These are phyloP conservation scores for Merluccius polli DNA, from an alignment of 2,797 vertebrate genomes.

Conservation along the genomic window DNA sequence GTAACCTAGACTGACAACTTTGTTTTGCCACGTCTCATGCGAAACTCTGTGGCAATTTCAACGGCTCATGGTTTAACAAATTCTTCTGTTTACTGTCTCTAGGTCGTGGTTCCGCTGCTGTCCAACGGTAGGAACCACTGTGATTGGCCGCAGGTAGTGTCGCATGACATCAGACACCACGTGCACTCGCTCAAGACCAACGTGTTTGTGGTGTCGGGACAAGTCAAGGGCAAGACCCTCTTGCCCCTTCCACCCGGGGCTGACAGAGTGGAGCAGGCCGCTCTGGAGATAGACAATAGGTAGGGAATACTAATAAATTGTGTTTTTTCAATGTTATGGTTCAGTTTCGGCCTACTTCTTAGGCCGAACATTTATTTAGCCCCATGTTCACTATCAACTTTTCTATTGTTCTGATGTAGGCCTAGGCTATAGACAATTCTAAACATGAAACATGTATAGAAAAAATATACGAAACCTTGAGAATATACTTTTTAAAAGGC, in stretches of 20 bases:
- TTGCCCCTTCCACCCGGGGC: constrained; percentile 80
- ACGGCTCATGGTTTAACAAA: too few species aligned
- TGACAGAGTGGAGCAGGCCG: constrained; percentile 67
- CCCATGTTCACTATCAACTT: too few species aligned
- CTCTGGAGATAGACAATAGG: constrained; percentile 69
- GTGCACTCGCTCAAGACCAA: constrained; percentile 74
- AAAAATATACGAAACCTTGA: too few species aligned
- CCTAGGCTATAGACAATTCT: too few species aligned
- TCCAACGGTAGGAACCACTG: constrained; percentile 78
- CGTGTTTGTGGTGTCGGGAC: constrained; percentile 75
- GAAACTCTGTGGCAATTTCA: too few species aligned
- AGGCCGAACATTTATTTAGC: too few species aligned
- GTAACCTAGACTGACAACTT: too few species aligned
- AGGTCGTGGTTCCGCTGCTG: constrained; percentile 85
- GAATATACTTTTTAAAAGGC: too few species aligned
- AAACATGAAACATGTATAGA: too few species aligned
- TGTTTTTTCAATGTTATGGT: neutral
- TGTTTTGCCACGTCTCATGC: too few species aligned
- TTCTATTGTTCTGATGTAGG: too few species aligned
- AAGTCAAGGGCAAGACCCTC: constrained; percentile 82
- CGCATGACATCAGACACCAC: constrained; percentile 77
- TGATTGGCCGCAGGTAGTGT: constrained; percentile 81
- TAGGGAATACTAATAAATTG: constrained; percentile 48
- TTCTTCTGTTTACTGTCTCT: neutral
- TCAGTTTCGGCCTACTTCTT: neutral